Conservation (phyloP, 1,140 invertebrate species). For the Latrodectus geometricus region DNA sequence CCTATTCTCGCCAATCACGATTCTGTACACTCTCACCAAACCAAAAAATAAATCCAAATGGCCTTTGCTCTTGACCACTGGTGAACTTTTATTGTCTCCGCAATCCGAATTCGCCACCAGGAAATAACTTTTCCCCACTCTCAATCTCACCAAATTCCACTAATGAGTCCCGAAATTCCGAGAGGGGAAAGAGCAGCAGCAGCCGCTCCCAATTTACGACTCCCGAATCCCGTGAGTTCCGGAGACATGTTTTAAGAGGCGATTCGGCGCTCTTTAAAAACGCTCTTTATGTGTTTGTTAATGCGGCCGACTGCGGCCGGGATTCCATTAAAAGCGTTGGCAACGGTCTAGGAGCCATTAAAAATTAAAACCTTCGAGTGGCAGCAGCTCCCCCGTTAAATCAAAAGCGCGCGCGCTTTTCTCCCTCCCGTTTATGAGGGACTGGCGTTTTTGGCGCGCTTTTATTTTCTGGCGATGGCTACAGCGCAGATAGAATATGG, state of each 20-base stretch:
- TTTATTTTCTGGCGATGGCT: no score
- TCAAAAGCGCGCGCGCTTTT: conserved; percentile 15
- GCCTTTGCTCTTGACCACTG: no score
- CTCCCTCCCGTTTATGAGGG: no score
- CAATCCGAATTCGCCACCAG: no score
- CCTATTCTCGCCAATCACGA: no score
- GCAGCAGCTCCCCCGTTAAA: conserved; percentile 35
- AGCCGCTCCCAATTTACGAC: conserved; percentile 41
- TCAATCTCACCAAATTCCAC: not conserved
- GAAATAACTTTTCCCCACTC: no score
- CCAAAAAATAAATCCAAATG: no score
- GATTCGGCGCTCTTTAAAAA: conserved; percentile 54
- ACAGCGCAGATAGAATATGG: no score
- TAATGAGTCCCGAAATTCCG: not conserved
- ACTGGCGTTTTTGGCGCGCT: no score
- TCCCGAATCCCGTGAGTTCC: not conserved
- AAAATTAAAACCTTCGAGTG: conserved; percentile 54
- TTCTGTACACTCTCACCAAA: no score
- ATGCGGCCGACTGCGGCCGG: conserved; percentile 34
- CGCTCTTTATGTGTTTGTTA: conserved; percentile 50
- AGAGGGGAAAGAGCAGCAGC: not conserved
- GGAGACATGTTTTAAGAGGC: conserved; percentile 23
- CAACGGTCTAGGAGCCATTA: conserved; percentile 25
- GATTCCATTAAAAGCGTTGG: conserved; percentile 46
- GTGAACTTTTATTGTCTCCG: no score